phyloP scores from a whole-genome alignment of 2,113 vertebrate species.

The Platysteira castanea region DNA sequence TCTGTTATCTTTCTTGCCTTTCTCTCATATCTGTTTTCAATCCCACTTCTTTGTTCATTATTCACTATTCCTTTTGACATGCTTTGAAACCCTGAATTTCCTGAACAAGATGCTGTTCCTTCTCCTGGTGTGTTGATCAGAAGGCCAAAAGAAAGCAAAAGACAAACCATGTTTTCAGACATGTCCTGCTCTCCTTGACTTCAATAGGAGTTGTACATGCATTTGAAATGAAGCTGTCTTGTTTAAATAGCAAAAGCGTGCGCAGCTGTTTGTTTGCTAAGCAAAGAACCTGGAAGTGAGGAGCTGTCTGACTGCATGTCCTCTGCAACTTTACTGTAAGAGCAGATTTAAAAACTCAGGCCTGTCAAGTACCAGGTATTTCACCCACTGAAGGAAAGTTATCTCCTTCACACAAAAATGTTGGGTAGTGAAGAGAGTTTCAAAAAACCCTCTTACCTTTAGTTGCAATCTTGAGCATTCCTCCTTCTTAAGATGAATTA shows the following conservation, averaged over 20 bases:
- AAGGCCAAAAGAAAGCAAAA: not conserved
- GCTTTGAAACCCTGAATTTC: not conserved
- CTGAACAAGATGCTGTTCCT: not conserved
- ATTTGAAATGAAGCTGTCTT: constrained; percentile 2
- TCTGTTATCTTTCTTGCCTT: not conserved
- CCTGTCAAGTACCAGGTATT: not conserved
- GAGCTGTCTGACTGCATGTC: not conserved
- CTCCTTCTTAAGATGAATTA: not conserved
- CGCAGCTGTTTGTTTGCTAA: not conserved
- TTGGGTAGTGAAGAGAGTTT: not conserved
- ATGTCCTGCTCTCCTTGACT: not conserved
- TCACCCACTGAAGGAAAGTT: not conserved
- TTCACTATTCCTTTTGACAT: constrained; percentile 12
- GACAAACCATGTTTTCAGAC: not conserved
- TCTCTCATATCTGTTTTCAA: not conserved
- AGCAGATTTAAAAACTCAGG: not conserved
- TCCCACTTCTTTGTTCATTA: not conserved
- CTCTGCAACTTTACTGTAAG: not conserved
- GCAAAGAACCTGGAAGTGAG: not conserved
- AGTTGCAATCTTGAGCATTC: not conserved
- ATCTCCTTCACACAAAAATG: not conserved
- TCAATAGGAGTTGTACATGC: not conserved
- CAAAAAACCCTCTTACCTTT: not conserved
- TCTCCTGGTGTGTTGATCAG: not conserved
- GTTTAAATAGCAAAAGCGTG: constrained; percentile 5